Evolutionary conservation across 2,888 invertebrate species (phyloP).

Genomic region (Linnaemya vulpina): DNA sequence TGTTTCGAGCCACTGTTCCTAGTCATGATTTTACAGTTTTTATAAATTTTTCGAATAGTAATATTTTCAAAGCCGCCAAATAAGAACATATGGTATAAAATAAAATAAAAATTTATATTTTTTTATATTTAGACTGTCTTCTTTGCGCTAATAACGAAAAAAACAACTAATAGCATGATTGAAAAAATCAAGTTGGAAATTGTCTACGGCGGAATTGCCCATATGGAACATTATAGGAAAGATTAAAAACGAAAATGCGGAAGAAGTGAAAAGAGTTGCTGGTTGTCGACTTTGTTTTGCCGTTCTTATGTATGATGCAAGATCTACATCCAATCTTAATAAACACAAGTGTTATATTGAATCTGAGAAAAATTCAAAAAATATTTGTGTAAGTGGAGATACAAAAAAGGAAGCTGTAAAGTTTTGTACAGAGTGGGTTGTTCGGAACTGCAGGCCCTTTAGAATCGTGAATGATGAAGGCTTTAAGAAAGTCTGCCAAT

Average conservation of each 20-base stretch:
- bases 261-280: conserved; percentile 22
- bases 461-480: conserved; percentile 3
- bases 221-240: conserved; percentile 12
- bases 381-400: not conserved
- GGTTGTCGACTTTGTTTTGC: conserved; percentile 27
- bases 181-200: too few species aligned
- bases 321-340: conserved; percentile 37
- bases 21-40: too few species aligned
- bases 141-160: too few species aligned
- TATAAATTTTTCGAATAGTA: too few species aligned
- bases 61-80: too few species aligned
- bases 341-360: conserved; percentile 41
- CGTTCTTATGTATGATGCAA: conserved; percentile 20
- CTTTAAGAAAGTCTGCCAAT: conserved; percentile 13
- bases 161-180: too few species aligned
- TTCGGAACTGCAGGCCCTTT: conserved; percentile 11
- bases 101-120: too few species aligned
- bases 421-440: conserved; percentile 15
- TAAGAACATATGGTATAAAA: too few species aligned
- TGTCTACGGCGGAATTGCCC: too few species aligned
- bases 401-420: conserved; percentile 28
- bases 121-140: too few species aligned
- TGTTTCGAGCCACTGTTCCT: too few species aligned
- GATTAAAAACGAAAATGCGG: conserved; percentile 3
- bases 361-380: conserved; percentile 6